These are phyloP conservation scores for Actinia equina DNA, from an alignment of 64 coral and sea anemone genomes.

Conservation along the genomic window DNA sequence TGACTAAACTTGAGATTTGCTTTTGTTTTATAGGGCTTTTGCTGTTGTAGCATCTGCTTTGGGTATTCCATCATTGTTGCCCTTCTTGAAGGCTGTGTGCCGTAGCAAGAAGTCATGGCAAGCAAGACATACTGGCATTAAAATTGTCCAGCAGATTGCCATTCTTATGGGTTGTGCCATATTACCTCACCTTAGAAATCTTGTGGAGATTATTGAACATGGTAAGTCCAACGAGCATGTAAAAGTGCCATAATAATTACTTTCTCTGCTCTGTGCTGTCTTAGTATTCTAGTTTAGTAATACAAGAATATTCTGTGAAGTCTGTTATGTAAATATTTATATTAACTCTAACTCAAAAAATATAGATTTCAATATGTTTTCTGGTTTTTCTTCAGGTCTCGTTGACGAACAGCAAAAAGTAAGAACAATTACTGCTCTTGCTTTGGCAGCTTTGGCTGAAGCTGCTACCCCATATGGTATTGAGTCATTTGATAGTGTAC, in stretches of 20 bases:
- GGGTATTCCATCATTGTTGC: constrained; percentile 91
- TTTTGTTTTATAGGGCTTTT: constrained; percentile 73
- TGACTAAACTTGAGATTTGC: not conserved
- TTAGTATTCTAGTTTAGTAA: no score
- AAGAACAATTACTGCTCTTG: constrained; percentile 98
- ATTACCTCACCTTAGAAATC: constrained; percentile 87
- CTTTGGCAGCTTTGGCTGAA: constrained; percentile 97
- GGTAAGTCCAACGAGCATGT: constrained; percentile 40
- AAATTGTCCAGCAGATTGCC: constrained; percentile 99
- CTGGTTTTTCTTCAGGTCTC: constrained; percentile 56
- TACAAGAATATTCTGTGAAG: no score
- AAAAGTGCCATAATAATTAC: not conserved
- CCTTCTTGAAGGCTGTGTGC: constrained; percentile 98
- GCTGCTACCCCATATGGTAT: constrained; percentile 99
- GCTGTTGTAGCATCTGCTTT: constrained; percentile 97
- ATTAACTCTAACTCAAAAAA: no score
- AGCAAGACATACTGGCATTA: constrained; percentile 97
- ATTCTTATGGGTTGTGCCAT: constrained; percentile 99
- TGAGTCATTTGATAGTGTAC: constrained; percentile 99
- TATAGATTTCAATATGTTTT: not conserved
- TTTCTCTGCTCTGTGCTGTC: no score
- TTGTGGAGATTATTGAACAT: constrained; percentile 99
- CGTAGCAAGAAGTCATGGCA: constrained; percentile 99
- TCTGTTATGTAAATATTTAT: no score
- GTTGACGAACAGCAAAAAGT: constrained; percentile 99